A percentile compares a stretch with the other conserved stretches of the same genome.
phyloP scores from a whole-genome alignment of 2,888 invertebrate genomes.

The Trissoscelio sp. region DNA sequence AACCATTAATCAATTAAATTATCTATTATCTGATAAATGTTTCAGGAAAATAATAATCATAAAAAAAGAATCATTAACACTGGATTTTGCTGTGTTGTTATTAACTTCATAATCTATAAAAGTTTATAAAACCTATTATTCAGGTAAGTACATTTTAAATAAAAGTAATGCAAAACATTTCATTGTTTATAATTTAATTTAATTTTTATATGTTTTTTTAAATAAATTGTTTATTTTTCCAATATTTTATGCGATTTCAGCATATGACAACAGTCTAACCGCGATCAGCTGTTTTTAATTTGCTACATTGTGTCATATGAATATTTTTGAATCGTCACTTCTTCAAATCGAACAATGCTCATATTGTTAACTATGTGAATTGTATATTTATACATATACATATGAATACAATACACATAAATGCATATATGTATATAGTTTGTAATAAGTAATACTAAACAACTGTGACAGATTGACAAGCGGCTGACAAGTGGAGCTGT shows the following conservation, averaged over 20 bases:
- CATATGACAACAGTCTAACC: background rate
- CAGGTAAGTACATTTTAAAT: too few species aligned
- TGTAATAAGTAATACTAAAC: slow-evolving; percentile 22
- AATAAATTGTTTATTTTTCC: too few species aligned
- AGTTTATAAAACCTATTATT: too few species aligned
- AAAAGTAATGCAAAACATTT: too few species aligned
- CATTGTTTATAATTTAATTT: too few species aligned
- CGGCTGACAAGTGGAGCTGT: background rate
- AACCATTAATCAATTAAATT: too few species aligned
- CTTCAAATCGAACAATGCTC: slow-evolving; percentile 14
- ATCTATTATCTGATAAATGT: too few species aligned
- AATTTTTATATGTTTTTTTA: too few species aligned
- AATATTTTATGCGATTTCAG: background rate
- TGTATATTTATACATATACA: background rate
- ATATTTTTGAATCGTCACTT: background rate
- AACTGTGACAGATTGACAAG: background rate
- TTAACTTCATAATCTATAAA: too few species aligned
- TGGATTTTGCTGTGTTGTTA: too few species aligned
- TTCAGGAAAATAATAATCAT: too few species aligned
- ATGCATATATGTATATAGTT: background rate
- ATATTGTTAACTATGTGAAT: slow-evolving; percentile 8
- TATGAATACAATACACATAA: background rate
- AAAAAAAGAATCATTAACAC: too few species aligned
- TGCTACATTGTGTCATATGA: background rate
- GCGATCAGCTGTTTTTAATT: slow-evolving; percentile 2